These are phyloP conservation scores for Anadara kagoshimensis DNA, from an alignment of 1,140 invertebrate genomes.

Conservation along the genomic window DNA sequence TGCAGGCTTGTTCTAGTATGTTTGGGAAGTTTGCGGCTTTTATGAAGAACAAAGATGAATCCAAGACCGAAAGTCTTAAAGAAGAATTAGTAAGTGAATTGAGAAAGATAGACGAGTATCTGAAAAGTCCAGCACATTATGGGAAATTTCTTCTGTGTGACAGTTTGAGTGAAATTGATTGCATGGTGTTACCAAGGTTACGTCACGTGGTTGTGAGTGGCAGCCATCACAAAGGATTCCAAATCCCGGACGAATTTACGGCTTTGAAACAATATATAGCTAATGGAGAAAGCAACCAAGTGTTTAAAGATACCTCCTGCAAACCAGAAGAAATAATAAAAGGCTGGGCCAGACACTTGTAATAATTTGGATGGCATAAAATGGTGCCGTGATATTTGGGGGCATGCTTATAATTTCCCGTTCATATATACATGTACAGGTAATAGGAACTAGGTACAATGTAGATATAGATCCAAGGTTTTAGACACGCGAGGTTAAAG, in stretches of 20 bases:
- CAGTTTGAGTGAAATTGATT: slow-evolving; percentile 74
- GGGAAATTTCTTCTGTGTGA: slow-evolving; percentile 71
- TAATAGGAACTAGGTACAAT: too few relatives aligned
- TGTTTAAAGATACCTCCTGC: slow-evolving; percentile 77
- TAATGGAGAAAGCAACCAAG: slow-evolving; percentile 75
- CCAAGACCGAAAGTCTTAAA: slow-evolving; percentile 64
- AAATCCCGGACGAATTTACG: slow-evolving; percentile 75
- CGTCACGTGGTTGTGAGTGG: slow-evolving; percentile 77
- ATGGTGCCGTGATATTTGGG: too few relatives aligned
- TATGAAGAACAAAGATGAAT: slow-evolving; percentile 71
- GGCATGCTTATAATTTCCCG: too few relatives aligned
- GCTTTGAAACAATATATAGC: slow-evolving; percentile 78
- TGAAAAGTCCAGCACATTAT: slow-evolving; percentile 52
- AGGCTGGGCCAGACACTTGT: slow-evolving; percentile 71
- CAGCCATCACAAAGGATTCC: slow-evolving; percentile 74
- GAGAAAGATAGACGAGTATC: slow-evolving; percentile 71
- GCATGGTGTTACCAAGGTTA: slow-evolving; percentile 76
- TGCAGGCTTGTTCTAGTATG: slow-evolving; percentile 72
- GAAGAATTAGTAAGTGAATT: slow-evolving; percentile 72
- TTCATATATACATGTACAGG: too few relatives aligned
- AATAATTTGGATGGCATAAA: neutral
- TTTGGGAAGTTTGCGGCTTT: slow-evolving; percentile 77
- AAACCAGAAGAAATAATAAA: slow-evolving; percentile 77
- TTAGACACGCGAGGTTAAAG: too few relatives aligned
- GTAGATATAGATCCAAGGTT: too few relatives aligned